A percentile compares a stretch with the other conserved stretches of the same genome.
These are phyloP conservation scores for Sylvia atricapilla DNA, from an alignment of 2,113 vertebrate species.

Conservation along the genomic window DNA sequence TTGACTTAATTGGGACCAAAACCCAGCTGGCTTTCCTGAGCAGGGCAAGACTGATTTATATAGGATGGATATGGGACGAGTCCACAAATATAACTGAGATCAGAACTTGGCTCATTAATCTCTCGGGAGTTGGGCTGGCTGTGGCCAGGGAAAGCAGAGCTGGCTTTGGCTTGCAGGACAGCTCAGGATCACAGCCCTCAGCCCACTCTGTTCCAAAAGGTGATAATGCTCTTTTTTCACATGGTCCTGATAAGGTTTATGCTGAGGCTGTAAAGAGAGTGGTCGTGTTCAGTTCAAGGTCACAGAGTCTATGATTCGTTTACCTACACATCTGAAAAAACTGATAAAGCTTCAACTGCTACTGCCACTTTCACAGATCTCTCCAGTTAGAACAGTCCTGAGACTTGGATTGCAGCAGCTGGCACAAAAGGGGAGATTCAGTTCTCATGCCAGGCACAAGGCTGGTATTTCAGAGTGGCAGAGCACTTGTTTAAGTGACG, in stretches of 20 bases:
- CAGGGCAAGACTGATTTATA: background rate
- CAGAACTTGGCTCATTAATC: background rate
- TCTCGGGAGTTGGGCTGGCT: background rate
- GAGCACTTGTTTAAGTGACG: background rate
- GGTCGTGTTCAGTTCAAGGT: background rate
- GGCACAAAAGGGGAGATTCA: background rate
- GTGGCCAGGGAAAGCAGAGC: background rate
- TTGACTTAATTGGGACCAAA: slow-evolving; percentile 14
- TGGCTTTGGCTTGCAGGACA: background rate
- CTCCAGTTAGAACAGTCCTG: background rate
- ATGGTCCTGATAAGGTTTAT: background rate
- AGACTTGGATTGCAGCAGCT: background rate
- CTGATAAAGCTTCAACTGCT: background rate
- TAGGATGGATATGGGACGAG: background rate
- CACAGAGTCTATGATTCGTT: background rate
- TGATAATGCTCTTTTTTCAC: background rate
- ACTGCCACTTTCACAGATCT: background rate
- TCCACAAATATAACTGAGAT: background rate
- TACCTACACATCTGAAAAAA: background rate
- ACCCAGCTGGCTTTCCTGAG: background rate
- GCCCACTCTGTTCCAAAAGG: background rate
- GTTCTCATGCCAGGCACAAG: background rate
- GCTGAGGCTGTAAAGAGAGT: background rate
- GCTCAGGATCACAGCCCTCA: background rate
- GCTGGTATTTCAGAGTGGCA: background rate